phyloP scores from a whole-genome alignment of 2,113 vertebrate species.

The Xenopus tropicalis region UCB_Xtro_10.0 CM004447.2:128065001-128065500 shows the following conservation, averaged over 20 bases:
- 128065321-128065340: neutral
- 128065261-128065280: neutral
- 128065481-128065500: neutral
- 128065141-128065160: constrained; percentile 97
- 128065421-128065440: constrained; percentile 57
- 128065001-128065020: constrained; percentile 26
- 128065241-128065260: constrained; percentile 52
- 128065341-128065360: neutral
- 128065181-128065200: constrained; percentile 25
- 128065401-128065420: constrained; percentile 84
- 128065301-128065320: neutral
- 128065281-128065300: constrained; percentile 22
- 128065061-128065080: constrained; percentile 78
- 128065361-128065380: neutral
- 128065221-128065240: constrained; percentile 59
- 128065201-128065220: constrained; percentile 32
- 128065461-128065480: neutral
- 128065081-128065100: constrained; percentile 83
- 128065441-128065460: constrained; percentile 40
- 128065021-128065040: constrained; percentile 33
- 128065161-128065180: constrained; percentile 62
- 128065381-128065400: constrained; percentile 64
- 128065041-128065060: constrained; percentile 90
- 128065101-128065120: constrained; percentile 74
- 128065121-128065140: constrained; percentile 78